Conservation (phyloP, 2,797 vertebrate genomes). For the Spondyliosoma cantharus region DNA sequence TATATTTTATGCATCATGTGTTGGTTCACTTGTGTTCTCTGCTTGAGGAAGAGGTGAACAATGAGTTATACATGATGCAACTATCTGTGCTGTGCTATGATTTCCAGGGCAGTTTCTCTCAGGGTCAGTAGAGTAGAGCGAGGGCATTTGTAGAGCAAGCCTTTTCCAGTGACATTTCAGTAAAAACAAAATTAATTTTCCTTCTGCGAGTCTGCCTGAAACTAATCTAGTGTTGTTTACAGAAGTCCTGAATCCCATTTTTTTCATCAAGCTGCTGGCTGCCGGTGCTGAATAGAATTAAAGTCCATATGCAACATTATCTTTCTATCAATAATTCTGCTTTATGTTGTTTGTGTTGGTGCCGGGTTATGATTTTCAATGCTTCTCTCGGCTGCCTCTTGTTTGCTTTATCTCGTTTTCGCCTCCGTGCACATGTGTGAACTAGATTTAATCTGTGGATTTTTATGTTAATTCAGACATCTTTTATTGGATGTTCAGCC, state of each 20-base stretch:
- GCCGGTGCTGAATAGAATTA: conserved; percentile 32
- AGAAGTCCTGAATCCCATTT: conserved; percentile 25
- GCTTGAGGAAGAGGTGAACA: conserved; percentile 34
- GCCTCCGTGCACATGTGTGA: conserved; percentile 18
- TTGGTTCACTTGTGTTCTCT: conserved; percentile 22
- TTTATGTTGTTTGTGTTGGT: conserved; percentile 28
- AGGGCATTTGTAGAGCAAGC: conserved; percentile 3
- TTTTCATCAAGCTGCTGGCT: conserved; percentile 42
- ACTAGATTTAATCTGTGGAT: conserved; percentile 16
- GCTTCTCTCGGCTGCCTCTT: not conserved
- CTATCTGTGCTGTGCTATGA: conserved; percentile 10
- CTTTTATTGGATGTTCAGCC: conserved; percentile 32
- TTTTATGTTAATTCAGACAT: conserved; percentile 53
- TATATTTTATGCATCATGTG: conserved; percentile 43
- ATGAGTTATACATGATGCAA: conserved; percentile 5
- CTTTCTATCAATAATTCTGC: conserved; percentile 41
- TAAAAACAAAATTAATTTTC: conserved; percentile 31
- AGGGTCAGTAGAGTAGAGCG: too few relatives aligned
- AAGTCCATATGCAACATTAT: conserved; percentile 51
- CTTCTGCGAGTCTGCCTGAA: conserved; percentile 20
- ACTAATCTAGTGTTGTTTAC: conserved; percentile 31
- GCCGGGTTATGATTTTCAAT: conserved; percentile 25
- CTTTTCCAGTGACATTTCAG: not conserved
- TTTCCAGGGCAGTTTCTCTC: conserved; percentile 30
- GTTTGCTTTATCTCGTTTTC: conserved; percentile 22